Evolutionary conservation across 2,797 vertebrate species (phyloP).

Genomic region (Cirrhinus mrigala): DNA sequence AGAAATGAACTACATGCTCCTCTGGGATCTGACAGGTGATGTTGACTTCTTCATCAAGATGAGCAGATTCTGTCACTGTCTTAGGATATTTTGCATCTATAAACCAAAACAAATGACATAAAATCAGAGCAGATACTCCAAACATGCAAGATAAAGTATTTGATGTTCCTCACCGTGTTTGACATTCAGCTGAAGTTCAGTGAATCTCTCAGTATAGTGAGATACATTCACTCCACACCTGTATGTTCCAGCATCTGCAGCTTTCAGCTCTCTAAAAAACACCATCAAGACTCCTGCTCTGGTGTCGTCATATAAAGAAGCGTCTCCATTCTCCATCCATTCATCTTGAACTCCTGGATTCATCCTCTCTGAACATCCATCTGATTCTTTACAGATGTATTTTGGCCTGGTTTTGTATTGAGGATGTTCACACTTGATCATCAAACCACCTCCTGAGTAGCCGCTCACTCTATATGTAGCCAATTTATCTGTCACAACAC

Average conservation of each 20-base stretch:
- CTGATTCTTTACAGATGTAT: slow-evolving; percentile 36
- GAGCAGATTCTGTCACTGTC: neutral
- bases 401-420: neutral
- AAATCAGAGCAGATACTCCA: neutral
- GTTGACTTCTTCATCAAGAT: neutral
- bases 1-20: no score
- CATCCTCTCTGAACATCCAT: slow-evolving; percentile 14
- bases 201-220: no score
- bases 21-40: neutral
- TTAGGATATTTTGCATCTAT: neutral
- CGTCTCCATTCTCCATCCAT: no score
- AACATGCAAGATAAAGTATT: neutral
- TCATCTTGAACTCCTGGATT: neutral
- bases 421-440: slow-evolving; percentile 32
- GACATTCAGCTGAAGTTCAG: no score
- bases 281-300: slow-evolving; percentile 22
- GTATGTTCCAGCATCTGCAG: slow-evolving; percentile 7
- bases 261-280: slow-evolving; percentile 7
- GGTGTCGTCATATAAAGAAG: slow-evolving; percentile 25
- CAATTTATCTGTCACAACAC: no score
- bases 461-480: neutral
- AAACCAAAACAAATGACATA: neutral
- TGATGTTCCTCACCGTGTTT: neutral
- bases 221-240: no score
- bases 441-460: neutral